phyloP scores from a whole-genome alignment of 2,113 vertebrate species.

The Leiothrix lutea region DNA sequence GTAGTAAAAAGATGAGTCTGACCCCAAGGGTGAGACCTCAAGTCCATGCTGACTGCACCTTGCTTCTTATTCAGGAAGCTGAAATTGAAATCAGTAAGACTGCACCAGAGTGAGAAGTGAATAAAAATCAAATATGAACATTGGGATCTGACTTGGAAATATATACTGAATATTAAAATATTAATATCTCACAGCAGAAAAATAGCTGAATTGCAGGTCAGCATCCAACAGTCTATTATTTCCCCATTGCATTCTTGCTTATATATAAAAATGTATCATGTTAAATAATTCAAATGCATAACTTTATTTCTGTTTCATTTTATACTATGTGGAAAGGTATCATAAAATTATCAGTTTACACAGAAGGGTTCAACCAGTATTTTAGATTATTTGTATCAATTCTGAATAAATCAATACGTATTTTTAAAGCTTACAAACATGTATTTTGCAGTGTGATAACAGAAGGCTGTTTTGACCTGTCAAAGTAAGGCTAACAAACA shows the following conservation, averaged over 20 bases:
- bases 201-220: constrained; percentile 35
- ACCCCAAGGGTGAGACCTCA: background rate
- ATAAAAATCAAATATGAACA: constrained; percentile 16
- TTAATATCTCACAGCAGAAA: constrained; percentile 24
- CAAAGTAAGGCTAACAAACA: constrained; percentile 54
- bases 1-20: background rate
- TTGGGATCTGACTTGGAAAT: constrained; percentile 16
- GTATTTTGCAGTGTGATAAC: constrained; percentile 32
- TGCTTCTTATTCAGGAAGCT: background rate
- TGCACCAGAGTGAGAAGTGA: background rate
- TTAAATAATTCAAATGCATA: constrained; percentile 38
- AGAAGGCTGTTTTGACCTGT: background rate
- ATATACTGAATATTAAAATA: constrained; percentile 41
- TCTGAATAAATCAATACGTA: constrained; percentile 5
- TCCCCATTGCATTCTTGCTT: background rate
- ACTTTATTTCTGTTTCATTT: background rate
- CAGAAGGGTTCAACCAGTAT: background rate
- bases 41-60: background rate
- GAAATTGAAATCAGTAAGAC: background rate
- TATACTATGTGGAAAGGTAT: background rate
- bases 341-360: background rate
- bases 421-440: constrained; percentile 7
- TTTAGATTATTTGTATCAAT: background rate
- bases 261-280: background rate
- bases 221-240: background rate